These are phyloP conservation scores for Bujurquina vittata DNA, from an alignment of 2,113 vertebrate species.

Conservation along the genomic window DNA sequence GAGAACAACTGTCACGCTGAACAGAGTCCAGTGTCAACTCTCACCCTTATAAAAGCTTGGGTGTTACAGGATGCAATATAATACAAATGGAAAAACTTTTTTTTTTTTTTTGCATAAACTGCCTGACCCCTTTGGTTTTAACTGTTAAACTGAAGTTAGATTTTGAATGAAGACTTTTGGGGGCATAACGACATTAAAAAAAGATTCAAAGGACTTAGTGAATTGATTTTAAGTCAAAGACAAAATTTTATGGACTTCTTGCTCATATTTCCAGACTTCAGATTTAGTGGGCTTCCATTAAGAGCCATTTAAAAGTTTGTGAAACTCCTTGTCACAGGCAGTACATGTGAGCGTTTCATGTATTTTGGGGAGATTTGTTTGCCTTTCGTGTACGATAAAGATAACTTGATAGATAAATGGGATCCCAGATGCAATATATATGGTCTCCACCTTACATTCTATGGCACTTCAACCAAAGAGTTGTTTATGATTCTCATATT, in stretches of 20 bases:
- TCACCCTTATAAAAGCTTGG: conserved; percentile 35
- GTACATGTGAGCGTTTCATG: not conserved
- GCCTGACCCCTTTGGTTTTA: conserved; percentile 23
- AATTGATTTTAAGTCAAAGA: not conserved
- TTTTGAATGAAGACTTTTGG: not conserved
- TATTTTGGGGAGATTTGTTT: not conserved
- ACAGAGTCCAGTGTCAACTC: conserved; percentile 41
- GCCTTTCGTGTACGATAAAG: not conserved
- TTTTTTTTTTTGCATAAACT: not conserved
- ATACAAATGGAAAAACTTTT: conserved; percentile 36
- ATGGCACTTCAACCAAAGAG: not conserved
- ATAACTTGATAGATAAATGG: not conserved
- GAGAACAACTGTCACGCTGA: conserved; percentile 61
- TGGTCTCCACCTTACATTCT: not conserved
- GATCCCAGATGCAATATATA: fast-evolving
- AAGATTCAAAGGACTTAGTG: not conserved
- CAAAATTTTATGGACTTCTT: conserved; percentile 6
- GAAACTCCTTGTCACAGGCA: not conserved
- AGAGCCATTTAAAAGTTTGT: not conserved
- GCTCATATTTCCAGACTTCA: not conserved
- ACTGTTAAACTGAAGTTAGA: not conserved
- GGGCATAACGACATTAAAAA: not conserved
- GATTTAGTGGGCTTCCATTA: not conserved
- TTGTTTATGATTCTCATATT: not conserved
- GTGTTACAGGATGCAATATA: conserved; percentile 41